Evolutionary conservation across 2,797 vertebrate species (phyloP).

Genomic region (Yasuhikotakia modesta): DNA sequence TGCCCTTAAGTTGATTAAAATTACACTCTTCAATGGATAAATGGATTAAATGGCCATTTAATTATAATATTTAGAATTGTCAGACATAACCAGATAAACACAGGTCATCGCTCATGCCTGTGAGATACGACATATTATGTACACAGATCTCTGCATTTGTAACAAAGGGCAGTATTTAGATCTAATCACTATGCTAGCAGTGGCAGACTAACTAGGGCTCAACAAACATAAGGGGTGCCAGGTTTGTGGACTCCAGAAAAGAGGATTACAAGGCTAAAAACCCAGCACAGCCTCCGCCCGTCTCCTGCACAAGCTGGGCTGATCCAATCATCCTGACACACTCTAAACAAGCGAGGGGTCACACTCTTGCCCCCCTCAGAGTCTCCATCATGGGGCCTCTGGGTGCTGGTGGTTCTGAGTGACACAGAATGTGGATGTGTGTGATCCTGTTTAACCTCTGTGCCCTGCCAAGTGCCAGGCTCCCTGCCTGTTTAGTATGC

Average conservation of each 20-base stretch:
- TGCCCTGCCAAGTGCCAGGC: slow-evolving; percentile 48
- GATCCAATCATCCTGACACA: slow-evolving; percentile 59
- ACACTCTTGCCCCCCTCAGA: slow-evolving; percentile 41
- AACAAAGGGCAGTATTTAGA: slow-evolving; percentile 37
- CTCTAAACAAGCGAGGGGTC: slow-evolving; percentile 57
- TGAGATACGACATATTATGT: not conserved
- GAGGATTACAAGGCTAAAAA: slow-evolving; percentile 56
- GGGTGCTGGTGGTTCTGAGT: slow-evolving; percentile 41
- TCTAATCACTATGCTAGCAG: slow-evolving; percentile 52
- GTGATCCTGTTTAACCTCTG: slow-evolving; percentile 54
- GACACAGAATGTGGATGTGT: slow-evolving; percentile 47
- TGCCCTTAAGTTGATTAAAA: no score
- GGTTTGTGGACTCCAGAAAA: slow-evolving; percentile 54
- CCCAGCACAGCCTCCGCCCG: slow-evolving; percentile 20
- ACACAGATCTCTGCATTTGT: not conserved
- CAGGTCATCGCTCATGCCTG: not conserved
- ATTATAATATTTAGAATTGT: not conserved
- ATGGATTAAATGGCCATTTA: no score
- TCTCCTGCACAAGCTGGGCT: slow-evolving; percentile 38
- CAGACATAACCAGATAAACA: not conserved
- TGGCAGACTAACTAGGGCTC: slow-evolving; percentile 25
- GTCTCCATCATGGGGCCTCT: slow-evolving; percentile 36
- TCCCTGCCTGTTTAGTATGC: slow-evolving; percentile 57
- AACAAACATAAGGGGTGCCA: slow-evolving; percentile 52
- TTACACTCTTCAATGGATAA: no score